These are phyloP conservation scores for Gymnoscelis rufifasciata DNA, from an alignment of 2,888 invertebrate genomes.

Conservation along the genomic window DNA sequence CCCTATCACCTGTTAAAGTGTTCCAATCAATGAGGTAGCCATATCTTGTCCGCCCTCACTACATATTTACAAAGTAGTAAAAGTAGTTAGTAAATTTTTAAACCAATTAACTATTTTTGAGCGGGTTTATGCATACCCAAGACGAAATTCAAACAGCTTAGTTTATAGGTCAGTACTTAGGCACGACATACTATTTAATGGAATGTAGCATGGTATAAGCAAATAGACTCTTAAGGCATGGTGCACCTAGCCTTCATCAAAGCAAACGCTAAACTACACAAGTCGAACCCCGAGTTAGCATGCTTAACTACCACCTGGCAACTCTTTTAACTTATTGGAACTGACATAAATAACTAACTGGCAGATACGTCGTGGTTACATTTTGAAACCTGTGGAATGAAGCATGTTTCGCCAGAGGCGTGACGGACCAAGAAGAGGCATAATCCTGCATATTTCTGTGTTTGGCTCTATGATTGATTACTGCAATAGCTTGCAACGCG, in stretches of 20 bases:
- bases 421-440: constrained; percentile 4
- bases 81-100: too few species aligned
- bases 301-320: constrained; percentile 28
- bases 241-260: constrained; percentile 20
- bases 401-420: constrained; percentile 15
- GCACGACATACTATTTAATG: too few species aligned
- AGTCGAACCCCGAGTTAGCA: constrained; percentile 23
- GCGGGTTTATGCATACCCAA: too few species aligned
- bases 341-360: constrained; percentile 28
- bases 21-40: too few species aligned
- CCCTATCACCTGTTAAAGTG: too few species aligned
- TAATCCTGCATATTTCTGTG: constrained; percentile 7
- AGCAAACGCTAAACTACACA: constrained; percentile 16
- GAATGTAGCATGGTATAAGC: too few species aligned
- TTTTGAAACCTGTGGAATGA: constrained; percentile 18
- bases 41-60: too few species aligned
- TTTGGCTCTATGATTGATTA: constrained; percentile 6
- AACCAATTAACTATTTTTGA: too few species aligned
- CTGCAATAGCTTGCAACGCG: neutral
- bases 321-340: constrained; percentile 28
- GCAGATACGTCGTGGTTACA: constrained; percentile 16
- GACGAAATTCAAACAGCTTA: too few species aligned
- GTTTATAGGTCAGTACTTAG: too few species aligned
- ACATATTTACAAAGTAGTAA: too few species aligned
- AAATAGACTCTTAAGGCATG: constrained; percentile 6